A percentile compares a stretch with the other conserved stretches of the same genome.
Conservation (phyloP, 1,140 invertebrate genomes). For the Littorina saxatilis region DNA sequence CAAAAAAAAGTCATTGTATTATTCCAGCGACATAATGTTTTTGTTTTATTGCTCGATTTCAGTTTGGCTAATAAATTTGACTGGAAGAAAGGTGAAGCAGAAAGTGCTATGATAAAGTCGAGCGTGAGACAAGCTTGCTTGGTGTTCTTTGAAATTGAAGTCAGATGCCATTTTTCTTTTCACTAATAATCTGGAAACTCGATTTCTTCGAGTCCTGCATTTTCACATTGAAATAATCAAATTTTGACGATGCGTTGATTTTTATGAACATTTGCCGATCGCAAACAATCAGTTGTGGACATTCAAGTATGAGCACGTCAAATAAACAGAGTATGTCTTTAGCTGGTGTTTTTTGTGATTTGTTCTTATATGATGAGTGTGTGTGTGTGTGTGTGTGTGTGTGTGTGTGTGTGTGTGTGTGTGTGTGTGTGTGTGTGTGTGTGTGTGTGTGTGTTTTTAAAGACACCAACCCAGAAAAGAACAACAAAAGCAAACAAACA, state of each 20-base stretch:
- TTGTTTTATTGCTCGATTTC: too few relatives aligned
- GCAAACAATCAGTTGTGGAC: constrained; percentile 14
- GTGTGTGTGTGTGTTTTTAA: background rate
- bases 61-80: background rate
- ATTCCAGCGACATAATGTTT: too few relatives aligned
- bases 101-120: too few relatives aligned
- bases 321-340: background rate
- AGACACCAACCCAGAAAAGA: background rate
- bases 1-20: too few relatives aligned
- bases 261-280: background rate
- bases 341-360: background rate
- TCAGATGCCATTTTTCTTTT: background rate
- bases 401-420: background rate
- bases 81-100: background rate
- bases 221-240: background rate
- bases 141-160: background rate
- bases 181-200: background rate
- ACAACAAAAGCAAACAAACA: background rate
- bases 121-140: background rate
- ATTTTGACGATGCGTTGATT: background rate
- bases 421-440: constrained; percentile 19
- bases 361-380: background rate
- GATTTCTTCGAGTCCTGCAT: background rate
- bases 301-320: constrained; percentile 1
- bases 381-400: background rate